Base-by-base conservation (phyloP, 1,140 invertebrate genomes). In the Zaprionus davidi region DNA sequence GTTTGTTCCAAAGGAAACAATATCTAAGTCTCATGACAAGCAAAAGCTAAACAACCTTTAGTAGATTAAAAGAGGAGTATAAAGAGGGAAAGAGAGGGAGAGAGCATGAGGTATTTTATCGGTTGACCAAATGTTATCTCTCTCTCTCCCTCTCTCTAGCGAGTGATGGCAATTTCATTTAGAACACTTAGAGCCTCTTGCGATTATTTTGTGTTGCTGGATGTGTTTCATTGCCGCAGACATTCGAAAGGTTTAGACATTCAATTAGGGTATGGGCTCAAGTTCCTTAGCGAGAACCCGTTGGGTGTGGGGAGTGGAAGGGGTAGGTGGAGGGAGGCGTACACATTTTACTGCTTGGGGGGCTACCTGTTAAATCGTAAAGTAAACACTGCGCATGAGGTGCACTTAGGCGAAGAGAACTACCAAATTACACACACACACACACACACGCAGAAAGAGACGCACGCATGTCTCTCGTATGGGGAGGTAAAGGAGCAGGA, bases 341-440 rank as follows among this genome's bases (percentile, higher is more conserved):
- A 71, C n/a, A 75, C 22, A 74, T 41, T 44, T 58, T 58, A 75
- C 63, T 66, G 62, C 46, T 49, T 53, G 20, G 68, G n/a, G 68
- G 55, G 78, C 78, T 81, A 84, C 82, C 82, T 84, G 82, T 78
- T 84, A 84, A 84, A 81, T 78, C 83, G 70, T 78, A 81, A 78
- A 63, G 82, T 78, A 85, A 85, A 84, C 82, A 84, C 74, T 74
- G 73, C 53, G 82, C 77, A 74, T 80, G 57, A 66, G 81, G 81
- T 66, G 67, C 80, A 83, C 81, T 83, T 82, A 79, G 68, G 15
- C 38, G 68, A 72, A 69, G 68, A 44, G 64, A 71, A 80, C 81
- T 70, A 81, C 79, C 79, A 81, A 81, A 82, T 82, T 78, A 83
- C 76, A 69, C 64, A 79, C 80, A 82, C 66, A 63, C 72, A 77